A percentile compares a stretch with the other conserved stretches of the same genome.
Conservation (phyloP, 1,140 invertebrate genomes). For the Oryzaephilus surinamensis region DNA sequence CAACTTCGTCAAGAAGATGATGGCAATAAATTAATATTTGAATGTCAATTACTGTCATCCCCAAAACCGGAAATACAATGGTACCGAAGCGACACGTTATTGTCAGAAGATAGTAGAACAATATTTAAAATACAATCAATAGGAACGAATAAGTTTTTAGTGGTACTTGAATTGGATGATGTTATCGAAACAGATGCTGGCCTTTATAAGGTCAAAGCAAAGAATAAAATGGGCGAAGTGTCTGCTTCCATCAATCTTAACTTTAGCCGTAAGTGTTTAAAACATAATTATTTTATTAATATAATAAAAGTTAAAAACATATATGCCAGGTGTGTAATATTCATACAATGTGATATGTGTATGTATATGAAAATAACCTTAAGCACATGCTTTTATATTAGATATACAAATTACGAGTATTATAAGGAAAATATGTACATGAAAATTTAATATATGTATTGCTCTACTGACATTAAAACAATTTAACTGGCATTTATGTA, state of each 20-base stretch:
- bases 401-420: too few species aligned
- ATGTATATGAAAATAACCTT: too few species aligned
- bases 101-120: slow-evolving; percentile 72
- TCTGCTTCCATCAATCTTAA: slow-evolving; percentile 97
- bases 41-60: slow-evolving; percentile 74
- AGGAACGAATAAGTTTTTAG: slow-evolving; percentile 76
- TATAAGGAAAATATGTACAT: too few species aligned
- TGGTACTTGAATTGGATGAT: slow-evolving; percentile 87
- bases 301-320: neutral
- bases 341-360: too few species aligned
- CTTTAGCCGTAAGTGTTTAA: slow-evolving; percentile 88
- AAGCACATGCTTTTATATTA: too few species aligned
- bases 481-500: too few species aligned
- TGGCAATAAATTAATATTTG: slow-evolving; percentile 89
- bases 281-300: neutral
- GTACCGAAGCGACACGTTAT: slow-evolving; percentile 77
- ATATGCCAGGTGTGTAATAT: too few species aligned
- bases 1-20: slow-evolving; percentile 91
- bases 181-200: slow-evolving; percentile 93
- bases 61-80: slow-evolving; percentile 87
- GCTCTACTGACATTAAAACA: neutral
- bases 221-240: slow-evolving; percentile 96
- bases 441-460: neutral
- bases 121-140: slow-evolving; percentile 77
- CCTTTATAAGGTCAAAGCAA: slow-evolving; percentile 95